A percentile compares a stretch with the other conserved stretches of the same genome.
Conservation (phyloP, 2,113 vertebrate species). For the Crotalus viridis region DNA sequence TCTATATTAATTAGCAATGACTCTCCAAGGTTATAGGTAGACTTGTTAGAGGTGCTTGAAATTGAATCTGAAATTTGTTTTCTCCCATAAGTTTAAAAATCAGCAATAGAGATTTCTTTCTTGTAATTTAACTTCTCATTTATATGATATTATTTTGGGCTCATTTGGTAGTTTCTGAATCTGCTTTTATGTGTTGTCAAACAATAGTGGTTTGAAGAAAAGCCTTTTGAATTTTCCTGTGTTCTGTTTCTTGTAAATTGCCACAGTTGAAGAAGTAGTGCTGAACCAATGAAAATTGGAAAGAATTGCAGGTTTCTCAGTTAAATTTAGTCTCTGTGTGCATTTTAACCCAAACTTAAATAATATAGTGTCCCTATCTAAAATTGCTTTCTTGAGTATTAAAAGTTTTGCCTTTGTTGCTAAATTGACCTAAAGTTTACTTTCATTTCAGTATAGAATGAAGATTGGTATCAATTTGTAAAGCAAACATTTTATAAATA, state of each 20-base stretch:
- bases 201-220: background rate
- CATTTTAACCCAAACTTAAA: background rate
- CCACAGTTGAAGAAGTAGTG: background rate
- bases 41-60: background rate
- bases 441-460: background rate
- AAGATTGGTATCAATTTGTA: background rate
- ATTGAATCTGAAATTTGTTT: background rate
- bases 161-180: background rate
- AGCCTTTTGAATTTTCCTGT: background rate
- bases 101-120: background rate
- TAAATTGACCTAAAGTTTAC: background rate
- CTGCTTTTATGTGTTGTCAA: background rate
- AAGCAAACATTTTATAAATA: background rate
- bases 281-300: background rate
- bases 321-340: background rate
- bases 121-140: background rate
- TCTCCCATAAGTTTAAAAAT: background rate
- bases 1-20: background rate
- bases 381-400: background rate
- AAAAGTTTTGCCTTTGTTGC: background rate
- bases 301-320: background rate
- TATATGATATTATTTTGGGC: background rate
- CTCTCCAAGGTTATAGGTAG: background rate
- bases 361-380: background rate
- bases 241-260: background rate